Base-by-base conservation (phyloP, 2,888 invertebrate genomes). In the Agapostemon virescens region DNA sequence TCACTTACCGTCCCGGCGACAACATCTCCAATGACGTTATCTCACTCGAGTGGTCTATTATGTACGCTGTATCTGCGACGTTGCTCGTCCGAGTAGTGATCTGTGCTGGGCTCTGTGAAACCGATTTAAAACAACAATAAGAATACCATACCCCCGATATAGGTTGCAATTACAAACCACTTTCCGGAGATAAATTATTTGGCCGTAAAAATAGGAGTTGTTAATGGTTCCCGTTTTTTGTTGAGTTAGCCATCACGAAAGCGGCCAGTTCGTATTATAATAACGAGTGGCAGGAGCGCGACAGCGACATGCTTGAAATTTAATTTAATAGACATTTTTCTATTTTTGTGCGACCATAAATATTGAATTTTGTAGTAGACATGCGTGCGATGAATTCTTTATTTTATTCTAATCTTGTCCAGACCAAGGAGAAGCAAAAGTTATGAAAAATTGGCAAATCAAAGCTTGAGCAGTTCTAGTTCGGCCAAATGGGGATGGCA, bases 1-100 rank as follows among this genome's bases (percentile, higher is more conserved):
- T 42, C 73, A 73, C 79, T 80, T 61, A 33, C 69, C 20, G 11
- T 40, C n/a, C 38, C 79, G 69, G 69, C 33, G 69, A 77, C 78
- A 66, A 80, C 20, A 78, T 80, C 79, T 52, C 9, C 0, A 20
- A 15, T 3, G 33, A 38, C 66, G 38, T 78, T 80, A 80, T 80
- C 79, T 23, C 5, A 1, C 15, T 71, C 20, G 42, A 71, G 63
- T 71, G 68, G 20, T 69, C 67, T 45, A 69, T 78, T 70, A 52
- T 63, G 52, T 20, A 30, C 17, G 36, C 33, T 23, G 45, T 36
- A 36, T 42, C 38, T n/a, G 36, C 49, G 17, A 49, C 49, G 40
- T 40, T 40, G 20, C 42, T 69, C 38, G 23, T 33, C n/a, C 23
- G 26, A 64, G 17, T 38, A 30, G 52, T 49, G 58, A 30, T 23